Evolutionary conservation across 1,140 invertebrate genomes (phyloP), one percentile per base, ranked within the genome.

Genomic region (Lasaia peninsularis): DNA sequence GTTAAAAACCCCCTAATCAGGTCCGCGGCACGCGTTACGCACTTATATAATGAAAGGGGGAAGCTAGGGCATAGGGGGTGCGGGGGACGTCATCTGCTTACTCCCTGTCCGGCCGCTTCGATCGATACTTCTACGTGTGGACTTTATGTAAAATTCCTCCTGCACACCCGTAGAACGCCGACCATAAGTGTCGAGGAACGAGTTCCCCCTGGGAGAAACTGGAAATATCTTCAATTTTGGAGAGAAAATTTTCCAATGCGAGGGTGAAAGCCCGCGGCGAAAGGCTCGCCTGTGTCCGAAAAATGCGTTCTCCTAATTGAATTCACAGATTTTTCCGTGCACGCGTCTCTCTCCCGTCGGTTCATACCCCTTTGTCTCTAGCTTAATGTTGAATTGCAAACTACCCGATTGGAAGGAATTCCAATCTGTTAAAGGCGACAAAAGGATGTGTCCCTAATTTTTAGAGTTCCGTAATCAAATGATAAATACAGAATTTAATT

Each of bases 41-140:
- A 87, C 84, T 87, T 87, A 87, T 80, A 87, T 87, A 87, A 87
- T 87, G 84, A 87, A 87, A 85, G 84, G 81, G 83, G 83, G 78
- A 73, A 78, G 69, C 62, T 67, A 69, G 76, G 77, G 77, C 66
- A 28, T 71, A 48, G 67, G 52, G 71, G 73, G 65, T 56, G 54
- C 63, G 50, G 73, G 79, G 80, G 74, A 71, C 79, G 82, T 85
- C 82, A 87, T 85, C 81, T 87, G 84, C 84, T 81, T 84, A 86
- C 77, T 73, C 77, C 77, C 77, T 85, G 81, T 82, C 81, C 80
- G 73, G 81, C 80, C 75, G 74, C 78, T 80, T 79, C 80, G 84
- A 85, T 87, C 84, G 84, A 87, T 87, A 87, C 81, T 76, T 84
- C 82, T 87, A 87, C 84, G 84, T 85, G 81, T 83, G 84, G 84